phyloP scores from a whole-genome alignment of 1,140 invertebrate genomes.

The Lucilia sericata region DNA sequence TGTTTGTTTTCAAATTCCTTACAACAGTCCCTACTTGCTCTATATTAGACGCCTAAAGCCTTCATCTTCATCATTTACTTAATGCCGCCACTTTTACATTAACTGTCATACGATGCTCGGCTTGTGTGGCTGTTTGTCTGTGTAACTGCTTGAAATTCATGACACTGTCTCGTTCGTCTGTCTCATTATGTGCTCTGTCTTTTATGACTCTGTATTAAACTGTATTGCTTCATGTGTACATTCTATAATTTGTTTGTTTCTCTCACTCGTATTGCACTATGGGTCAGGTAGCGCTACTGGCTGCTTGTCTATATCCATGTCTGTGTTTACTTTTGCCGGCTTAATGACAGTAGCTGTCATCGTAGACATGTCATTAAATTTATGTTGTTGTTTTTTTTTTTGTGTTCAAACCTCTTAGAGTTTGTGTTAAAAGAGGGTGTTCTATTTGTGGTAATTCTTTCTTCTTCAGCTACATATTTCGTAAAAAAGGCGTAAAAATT shows the following conservation, averaged over 20 bases:
- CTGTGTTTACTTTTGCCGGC: neutral
- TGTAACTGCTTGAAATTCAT: neutral
- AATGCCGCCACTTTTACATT: conserved; percentile 15
- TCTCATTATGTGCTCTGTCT: neutral
- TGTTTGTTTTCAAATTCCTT: no score
- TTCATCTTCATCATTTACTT: neutral
- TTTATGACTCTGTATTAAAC: neutral
- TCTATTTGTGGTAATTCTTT: neutral
- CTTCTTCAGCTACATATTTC: no score
- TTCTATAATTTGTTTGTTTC: neutral
- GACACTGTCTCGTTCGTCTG: neutral
- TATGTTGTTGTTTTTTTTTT: neutral
- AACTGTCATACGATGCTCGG: conserved; percentile 9
- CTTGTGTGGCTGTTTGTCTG: neutral
- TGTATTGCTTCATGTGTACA: neutral
- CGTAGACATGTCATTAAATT: conserved; percentile 9
- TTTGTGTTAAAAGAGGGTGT: neutral
- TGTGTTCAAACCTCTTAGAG: neutral
- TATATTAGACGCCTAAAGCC: neutral
- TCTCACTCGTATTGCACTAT: neutral
- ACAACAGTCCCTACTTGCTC: neutral
- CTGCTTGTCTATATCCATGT: neutral
- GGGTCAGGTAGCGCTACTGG: neutral
- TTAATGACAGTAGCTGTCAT: conserved; percentile 23
- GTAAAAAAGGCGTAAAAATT: no score